Conservation (phyloP, 2,113 vertebrate genomes). For the Sphyrna mokarran region DNA sequence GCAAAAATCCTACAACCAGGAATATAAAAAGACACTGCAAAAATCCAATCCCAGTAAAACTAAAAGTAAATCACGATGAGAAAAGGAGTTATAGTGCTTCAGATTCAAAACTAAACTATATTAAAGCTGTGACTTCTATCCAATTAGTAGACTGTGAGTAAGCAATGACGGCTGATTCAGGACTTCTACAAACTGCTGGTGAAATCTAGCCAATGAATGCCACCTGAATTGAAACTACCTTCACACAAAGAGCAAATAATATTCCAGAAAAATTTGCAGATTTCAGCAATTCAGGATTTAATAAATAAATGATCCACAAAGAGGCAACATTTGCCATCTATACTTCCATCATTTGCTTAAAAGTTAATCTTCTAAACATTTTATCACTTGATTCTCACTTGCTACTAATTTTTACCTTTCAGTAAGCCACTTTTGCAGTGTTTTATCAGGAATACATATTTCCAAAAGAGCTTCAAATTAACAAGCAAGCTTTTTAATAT, state of each 20-base stretch:
- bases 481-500: background rate
- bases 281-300: background rate
- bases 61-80: background rate
- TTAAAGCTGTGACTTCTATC: background rate
- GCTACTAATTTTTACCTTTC: background rate
- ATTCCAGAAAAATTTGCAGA: background rate
- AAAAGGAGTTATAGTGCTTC: background rate
- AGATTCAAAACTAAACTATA: background rate
- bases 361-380: background rate
- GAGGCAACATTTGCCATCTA: background rate
- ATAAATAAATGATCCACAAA: background rate
- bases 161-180: background rate
- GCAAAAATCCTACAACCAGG: background rate
- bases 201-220: background rate
- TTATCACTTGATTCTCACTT: background rate
- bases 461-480: background rate
- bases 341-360: background rate
- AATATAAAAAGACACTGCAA: background rate
- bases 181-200: background rate
- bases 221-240: background rate
- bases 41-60: background rate
- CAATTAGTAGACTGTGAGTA: background rate
- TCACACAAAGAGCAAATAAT: background rate
- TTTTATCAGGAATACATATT: background rate
- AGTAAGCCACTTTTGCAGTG: background rate